A percentile compares a stretch with the other conserved stretches of the same genome.
Conservation (phyloP, 2,888 invertebrate species). For the Lamproptera curius region DNA sequence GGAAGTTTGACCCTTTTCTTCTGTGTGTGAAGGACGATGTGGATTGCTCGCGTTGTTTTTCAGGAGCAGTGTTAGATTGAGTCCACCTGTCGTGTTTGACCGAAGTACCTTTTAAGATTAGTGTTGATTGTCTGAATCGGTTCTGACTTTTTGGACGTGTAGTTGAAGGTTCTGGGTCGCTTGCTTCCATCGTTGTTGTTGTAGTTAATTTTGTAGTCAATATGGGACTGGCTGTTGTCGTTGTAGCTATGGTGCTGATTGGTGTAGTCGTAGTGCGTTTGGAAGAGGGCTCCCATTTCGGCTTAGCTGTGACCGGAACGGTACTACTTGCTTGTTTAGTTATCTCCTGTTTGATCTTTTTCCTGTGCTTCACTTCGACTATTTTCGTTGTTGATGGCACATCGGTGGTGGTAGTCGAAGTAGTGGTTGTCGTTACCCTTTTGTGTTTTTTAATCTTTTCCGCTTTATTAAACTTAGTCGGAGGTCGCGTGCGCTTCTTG, state of each 20-base stretch:
- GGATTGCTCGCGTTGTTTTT: conserved; percentile 38
- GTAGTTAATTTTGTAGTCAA: conserved; percentile 32
- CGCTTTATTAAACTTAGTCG: conserved; percentile 52
- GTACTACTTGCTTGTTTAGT: conserved; percentile 59
- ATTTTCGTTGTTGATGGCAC: conserved; percentile 33
- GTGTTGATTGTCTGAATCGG: conserved; percentile 62
- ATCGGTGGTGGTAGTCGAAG: conserved; percentile 37
- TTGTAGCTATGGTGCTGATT: conserved; percentile 31
- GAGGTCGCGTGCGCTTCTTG: conserved; percentile 61
- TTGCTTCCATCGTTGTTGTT: conserved; percentile 28
- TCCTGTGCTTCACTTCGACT: conserved; percentile 35
- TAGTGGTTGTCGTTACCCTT: conserved; percentile 50
- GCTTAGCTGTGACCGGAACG: conserved; percentile 39
- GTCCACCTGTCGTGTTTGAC: conserved; percentile 69
- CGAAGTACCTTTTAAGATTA: conserved; percentile 67
- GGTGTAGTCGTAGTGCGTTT: conserved; percentile 25
- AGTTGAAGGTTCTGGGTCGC: conserved; percentile 24
- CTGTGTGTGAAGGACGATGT: conserved; percentile 36
- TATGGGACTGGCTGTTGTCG: conserved; percentile 25
- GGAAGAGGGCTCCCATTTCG: conserved; percentile 32
- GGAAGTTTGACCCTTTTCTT: conserved; percentile 67
- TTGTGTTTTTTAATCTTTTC: conserved; percentile 62
- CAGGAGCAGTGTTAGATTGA: conserved; percentile 24
- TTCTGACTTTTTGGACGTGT: conserved; percentile 49
- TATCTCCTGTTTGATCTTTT: conserved; percentile 50